Conservation (phyloP, 2,888 invertebrate species). For the Perithous albicinctus region DNA sequence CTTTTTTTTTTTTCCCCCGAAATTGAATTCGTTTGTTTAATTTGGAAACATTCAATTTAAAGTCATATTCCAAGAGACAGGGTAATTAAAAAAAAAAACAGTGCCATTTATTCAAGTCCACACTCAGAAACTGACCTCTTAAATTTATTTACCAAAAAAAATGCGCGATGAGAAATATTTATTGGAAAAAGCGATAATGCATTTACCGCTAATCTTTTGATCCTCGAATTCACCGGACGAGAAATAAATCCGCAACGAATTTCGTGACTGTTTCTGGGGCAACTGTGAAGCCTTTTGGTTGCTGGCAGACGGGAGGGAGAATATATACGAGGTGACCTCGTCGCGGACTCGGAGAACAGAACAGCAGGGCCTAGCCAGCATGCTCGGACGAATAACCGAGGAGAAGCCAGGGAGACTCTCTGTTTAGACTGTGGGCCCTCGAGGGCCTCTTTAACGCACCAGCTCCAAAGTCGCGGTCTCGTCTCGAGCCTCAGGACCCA, state of each 20-base stretch:
- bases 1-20: too few relatives aligned
- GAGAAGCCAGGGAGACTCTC: conserved; percentile 37
- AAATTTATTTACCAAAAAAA: not conserved
- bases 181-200: not conserved
- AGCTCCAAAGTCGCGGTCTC: conserved; percentile 55
- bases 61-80: too few relatives aligned
- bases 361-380: not conserved
- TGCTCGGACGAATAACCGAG: conserved; percentile 23
- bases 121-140: not conserved
- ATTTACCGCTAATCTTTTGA: not conserved
- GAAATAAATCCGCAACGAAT: conserved; percentile 36
- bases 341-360: conserved; percentile 43
- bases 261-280: conserved; percentile 12
- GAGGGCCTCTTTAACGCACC: conserved; percentile 60
- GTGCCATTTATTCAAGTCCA: too few relatives aligned
- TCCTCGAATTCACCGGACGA: not conserved
- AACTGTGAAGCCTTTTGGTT: not conserved
- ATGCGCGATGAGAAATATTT: not conserved
- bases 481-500: conserved; percentile 60
- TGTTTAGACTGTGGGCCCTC: conserved; percentile 64
- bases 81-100: too few relatives aligned
- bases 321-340: conserved; percentile 64
- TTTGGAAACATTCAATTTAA: too few relatives aligned
- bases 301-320: conserved; percentile 29
- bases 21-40: too few relatives aligned